Base-by-base conservation (phyloP, 2,797 vertebrate genomes). In the Cynopterus sphinx region DNA sequence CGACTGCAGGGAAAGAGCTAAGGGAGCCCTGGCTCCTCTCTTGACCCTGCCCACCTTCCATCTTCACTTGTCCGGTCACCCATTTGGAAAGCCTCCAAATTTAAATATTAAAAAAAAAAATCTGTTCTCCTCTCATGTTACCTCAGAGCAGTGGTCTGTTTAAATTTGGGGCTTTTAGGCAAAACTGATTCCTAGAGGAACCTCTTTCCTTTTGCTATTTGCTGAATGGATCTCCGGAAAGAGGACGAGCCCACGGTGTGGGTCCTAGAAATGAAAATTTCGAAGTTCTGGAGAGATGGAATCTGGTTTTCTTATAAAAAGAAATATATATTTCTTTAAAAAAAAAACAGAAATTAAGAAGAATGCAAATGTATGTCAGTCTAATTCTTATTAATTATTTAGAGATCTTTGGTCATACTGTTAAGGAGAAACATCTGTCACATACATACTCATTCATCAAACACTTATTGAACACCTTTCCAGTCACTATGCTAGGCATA, bases 251-350 rank as follows among this genome's bases (percentile, higher is more conserved):
- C 33, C 28, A 71, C 7, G 41, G 21, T 33, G 2, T 65, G 33
- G 2, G 2, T 68, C 41, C n/a, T 70, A 83, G 71, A 92, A 88
- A 61, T 49, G 63, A 89, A 87, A 43, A 92, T 28, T 78, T 77
- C 88, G 7, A 85, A 78, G 82, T 92, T 68, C 79, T 24, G 21
- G 53, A 86, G 21, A 78, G 2, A 79, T 0, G 70, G 17, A 82
- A 68, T 28, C n/a, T 46, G 71, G 70, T 78, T 89, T 87, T 95
- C 75, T 90, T 86, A 7, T 78, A 61, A 89, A 91, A 75, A 89
- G 43, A 90, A 90, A 95, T 53, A 83, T 26, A n/a, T 12, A 61
- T 79, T 39, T 90, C 10, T 33, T 33, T 33, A 33, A 33, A 33
- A 33, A 33, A 33, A 33, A 33, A 33, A 33, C 33, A 33, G 46